Base-by-base conservation (phyloP, 2,113 vertebrate genomes). In the Platysteira castanea region DNA sequence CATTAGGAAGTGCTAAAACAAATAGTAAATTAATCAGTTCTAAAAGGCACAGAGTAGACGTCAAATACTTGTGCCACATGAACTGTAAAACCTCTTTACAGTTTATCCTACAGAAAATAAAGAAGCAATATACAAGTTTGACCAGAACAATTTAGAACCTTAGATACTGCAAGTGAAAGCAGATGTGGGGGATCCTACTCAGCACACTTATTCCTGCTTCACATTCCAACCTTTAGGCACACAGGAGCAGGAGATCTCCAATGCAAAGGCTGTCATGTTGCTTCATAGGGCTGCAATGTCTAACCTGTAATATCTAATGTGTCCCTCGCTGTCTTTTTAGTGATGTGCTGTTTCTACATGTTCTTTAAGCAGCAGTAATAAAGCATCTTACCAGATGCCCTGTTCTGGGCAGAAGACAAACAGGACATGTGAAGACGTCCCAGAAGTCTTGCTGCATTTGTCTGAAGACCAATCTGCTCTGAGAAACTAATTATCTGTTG, bases 391-490 rank as follows among this genome's bases (percentile, higher is more conserved):
- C 99, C 99, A 31, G 99, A 98, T 37, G 98, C 98, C 97, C 98
- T 98, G 74, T 96, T 99, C 94, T 98, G 98, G 37, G 97, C 98
- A 94, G 98, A 98, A 84, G 98, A 99, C 84, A 99, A 86, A 64
- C 98, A 98, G 73, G 99, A 98, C 78, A 99, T 97, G 95, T 99
- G 97, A 96, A 99, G 97, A 71, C 98, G 98, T 75, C 98, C 99
- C 84, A 99, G 81, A 93, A 99, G 97, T 97, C 98, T 98, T 30
- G 99, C 97, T 70, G 99, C 98, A 95, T 99, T 99, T 93, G 99
- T 99, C 95, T 99, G 99, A 95, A 99, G 97, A 47, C 99, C 99
- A 78, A 99, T 98, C 52, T 98, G 98, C 64, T 98, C 98, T 4
- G 99, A 99, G 95, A 98, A 98, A 35, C 98, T 98, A 65, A 99